Evolutionary conservation across 2,113 vertebrate genomes (phyloP), one percentile per base, ranked within the genome.

Genomic region (Oryzias curvinotus): DNA sequence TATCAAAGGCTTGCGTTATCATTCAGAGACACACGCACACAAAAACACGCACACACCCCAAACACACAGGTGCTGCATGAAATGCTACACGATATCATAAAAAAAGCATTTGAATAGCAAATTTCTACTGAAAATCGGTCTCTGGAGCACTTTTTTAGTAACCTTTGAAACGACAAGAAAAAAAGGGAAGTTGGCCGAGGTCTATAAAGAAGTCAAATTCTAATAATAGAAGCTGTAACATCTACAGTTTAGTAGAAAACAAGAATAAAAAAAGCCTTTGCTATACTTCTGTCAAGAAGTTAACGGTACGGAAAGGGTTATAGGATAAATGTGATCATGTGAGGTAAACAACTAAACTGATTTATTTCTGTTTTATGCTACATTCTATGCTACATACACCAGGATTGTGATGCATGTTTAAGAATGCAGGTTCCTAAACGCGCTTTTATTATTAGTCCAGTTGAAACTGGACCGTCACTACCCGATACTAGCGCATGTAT

Each of bases 41-140:
- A 41, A 83, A 44, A 65, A 59, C 86, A 48, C 68, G 57, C 86
- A 46, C 68, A 61, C 86, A 30, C 73, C 72, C 59, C 86, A 47
- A 71, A 61, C 61, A 70, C 61, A 75, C 81, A 75, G 82, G 71
- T 75, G 82, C 51, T 58, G 67, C 52, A 81, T 77, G 74, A 81
- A 85, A 81, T 86, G 84, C 72, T 67, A 81, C 64, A 76, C 63
- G 72, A 77, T 72, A 66, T 36, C 10, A 36, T 36, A 41, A 71
- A 67, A 21, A 74, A 65, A 75, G 74, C 64, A 92, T 92, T 92
- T 92, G 91, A 92, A 90, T 90, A 75, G 83, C 91, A 92, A 92
- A 92, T 91, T 78, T 78, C 57, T 65, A 61, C 50, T 42, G 71
- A 86, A 89, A 85, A 87, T 77, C 65, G 60, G 71, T 51, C 66